Evolutionary conservation across 64 coral and sea anemone genomes (phyloP), one percentile per base, ranked within the genome.

Genomic region (Exaiptasia diaphana): DNA sequence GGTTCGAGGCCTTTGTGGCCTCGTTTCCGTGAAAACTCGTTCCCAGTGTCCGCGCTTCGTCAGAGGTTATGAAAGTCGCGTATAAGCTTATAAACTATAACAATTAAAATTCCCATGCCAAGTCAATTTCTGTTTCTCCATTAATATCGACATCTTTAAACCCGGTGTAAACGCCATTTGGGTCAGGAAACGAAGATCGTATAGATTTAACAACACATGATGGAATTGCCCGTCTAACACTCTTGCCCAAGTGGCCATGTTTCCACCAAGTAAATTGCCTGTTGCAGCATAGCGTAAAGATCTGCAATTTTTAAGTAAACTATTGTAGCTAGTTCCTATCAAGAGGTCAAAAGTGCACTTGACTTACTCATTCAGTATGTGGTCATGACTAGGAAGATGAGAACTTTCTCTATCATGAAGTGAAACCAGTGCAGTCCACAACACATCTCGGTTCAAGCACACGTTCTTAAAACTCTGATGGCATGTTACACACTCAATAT

Each of bases 251-350:
- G 31, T 75, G 26, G 12, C 2, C 15, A 2, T 53, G 17, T 53
- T 53, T 22, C 50, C 50, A 53, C 50, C 50, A 53, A 2, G 50
- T 53, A 53, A 53, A 53, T 53, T 53, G 50, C 23, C 50, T 53
- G 50, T 53, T 14, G 2, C 50, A 3, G 50, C 50, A 53, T 20
- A 22, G 3, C 50, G 17, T 22, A 20, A 10, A 3, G 87, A 67
- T 27, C 86, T 80, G 24, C 59, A 85, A 85, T n/a, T n/a, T n/a
- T n/a, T 29, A 68, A 65, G 22, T n/a, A n/a, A n/a, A n/a, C n/a
- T n/a, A n/a, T n/a, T n/a, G n/a, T n/a, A n/a, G n/a, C n/a, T n/a
- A n/a, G n/a, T n/a, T 8, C 15, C 15, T 46, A 46, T 46, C 15
- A 6, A 46, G 15, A 7, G 43, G n/a, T 8, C 15, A 46, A 46